Evolutionary conservation across 1,140 invertebrate species (phyloP).

Genomic region (Vanessa atalanta): DNA sequence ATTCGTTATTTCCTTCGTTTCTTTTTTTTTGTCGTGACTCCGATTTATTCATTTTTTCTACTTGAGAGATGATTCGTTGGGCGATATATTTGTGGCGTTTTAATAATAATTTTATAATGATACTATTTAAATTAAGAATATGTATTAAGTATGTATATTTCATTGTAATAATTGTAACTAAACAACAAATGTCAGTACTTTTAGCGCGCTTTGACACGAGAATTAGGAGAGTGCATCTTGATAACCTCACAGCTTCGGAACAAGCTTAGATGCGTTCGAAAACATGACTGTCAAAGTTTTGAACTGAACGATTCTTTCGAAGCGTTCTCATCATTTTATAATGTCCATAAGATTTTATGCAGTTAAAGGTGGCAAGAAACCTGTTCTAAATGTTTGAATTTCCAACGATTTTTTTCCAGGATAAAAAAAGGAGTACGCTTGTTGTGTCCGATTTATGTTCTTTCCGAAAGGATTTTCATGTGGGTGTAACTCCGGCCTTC

Average conservation of each 20-base stretch:
- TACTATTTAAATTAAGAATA: not conserved
- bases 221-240: constrained; percentile 16
- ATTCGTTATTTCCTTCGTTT: constrained; percentile 22
- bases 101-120: too few relatives aligned
- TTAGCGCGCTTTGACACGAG: constrained; percentile 11
- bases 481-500: constrained; percentile 49
- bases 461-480: constrained; percentile 50
- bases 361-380: constrained; percentile 10
- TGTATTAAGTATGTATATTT: not conserved
- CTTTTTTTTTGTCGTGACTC: constrained; percentile 19
- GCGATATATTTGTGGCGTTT: not conserved
- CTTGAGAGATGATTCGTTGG: not conserved
- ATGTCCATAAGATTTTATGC: constrained; percentile 10
- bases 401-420: constrained; percentile 21
- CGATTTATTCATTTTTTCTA: constrained; percentile 14
- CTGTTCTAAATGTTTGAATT: constrained; percentile 28
- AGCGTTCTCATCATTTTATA: constrained; percentile 6
- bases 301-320: not conserved
- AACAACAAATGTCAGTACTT: not conserved
- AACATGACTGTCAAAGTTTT: constrained; percentile 22
- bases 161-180: not conserved
- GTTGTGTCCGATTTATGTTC: constrained; percentile 48
- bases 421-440: constrained; percentile 22
- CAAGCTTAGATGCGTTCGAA: constrained; percentile 24
- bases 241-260: constrained; percentile 21